phyloP scores from a whole-genome alignment of 2,797 vertebrate species.

The Chelidonichthys spinosus region DNA sequence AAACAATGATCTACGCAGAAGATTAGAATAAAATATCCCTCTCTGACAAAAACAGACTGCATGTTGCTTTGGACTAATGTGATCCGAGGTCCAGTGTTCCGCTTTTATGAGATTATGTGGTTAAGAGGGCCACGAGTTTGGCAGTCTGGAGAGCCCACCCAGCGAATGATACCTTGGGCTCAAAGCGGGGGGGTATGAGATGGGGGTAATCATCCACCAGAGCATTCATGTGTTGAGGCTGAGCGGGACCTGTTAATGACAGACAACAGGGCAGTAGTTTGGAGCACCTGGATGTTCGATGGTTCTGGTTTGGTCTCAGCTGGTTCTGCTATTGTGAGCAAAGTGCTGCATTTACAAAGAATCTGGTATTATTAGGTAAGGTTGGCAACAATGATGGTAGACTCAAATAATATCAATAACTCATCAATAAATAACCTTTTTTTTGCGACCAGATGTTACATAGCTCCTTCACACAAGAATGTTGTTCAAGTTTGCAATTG shows the following conservation, averaged over 20 bases:
- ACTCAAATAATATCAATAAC: no score
- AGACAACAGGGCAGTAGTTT: constrained; percentile 17
- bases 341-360: background rate
- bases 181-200: constrained; percentile 70
- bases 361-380: background rate
- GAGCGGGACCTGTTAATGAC: constrained; percentile 29
- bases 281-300: background rate
- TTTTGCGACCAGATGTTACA: no score
- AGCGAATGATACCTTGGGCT: constrained; percentile 68
- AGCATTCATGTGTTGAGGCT: constrained; percentile 27
- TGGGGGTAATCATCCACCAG: constrained; percentile 47
- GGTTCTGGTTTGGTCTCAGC: background rate
- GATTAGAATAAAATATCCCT: constrained; percentile 51
- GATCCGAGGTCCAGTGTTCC: constrained; percentile 57
- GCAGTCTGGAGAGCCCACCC: constrained; percentile 66
- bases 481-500: no score
- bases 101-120: constrained; percentile 74
- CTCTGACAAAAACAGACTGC: constrained; percentile 46
- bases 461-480: no score
- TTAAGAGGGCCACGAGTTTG: constrained; percentile 64
- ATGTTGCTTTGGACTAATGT: constrained; percentile 50
- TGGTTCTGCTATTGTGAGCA: background rate
- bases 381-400: no score
- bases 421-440: no score
- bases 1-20: constrained; percentile 40